phyloP scores from a whole-genome alignment of 2,888 invertebrate species.

The Cordylochernes scorpioides region DNA sequence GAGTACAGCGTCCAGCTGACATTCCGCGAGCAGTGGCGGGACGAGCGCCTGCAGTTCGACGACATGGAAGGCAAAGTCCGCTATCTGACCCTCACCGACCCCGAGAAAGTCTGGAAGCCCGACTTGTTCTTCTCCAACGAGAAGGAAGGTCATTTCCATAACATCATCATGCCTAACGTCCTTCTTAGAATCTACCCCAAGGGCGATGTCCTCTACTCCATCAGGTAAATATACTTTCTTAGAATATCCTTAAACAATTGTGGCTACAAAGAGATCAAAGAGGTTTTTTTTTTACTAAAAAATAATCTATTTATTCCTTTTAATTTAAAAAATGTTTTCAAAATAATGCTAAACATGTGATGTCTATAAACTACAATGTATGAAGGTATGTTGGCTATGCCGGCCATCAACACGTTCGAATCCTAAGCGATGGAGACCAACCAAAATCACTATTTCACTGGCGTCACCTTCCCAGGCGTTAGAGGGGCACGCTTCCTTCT shows the following conservation, averaged over 20 bases:
- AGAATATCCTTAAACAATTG: neutral
- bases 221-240: conserved; percentile 28
- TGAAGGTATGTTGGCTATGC: too few relatives aligned
- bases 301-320: too few relatives aligned
- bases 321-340: too few relatives aligned
- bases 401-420: too few relatives aligned
- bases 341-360: too few relatives aligned
- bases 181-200: conserved; percentile 85
- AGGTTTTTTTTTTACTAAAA: too few relatives aligned
- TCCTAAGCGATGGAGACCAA: too few relatives aligned
- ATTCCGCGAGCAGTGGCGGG: conserved; percentile 88
- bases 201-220: conserved; percentile 82
- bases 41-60: conserved; percentile 37
- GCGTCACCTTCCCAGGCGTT: too few relatives aligned
- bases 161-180: conserved; percentile 91
- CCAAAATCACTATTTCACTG: too few relatives aligned
- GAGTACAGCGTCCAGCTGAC: conserved; percentile 94
- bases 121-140: conserved; percentile 93
- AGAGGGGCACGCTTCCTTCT: too few relatives aligned
- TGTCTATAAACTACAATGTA: too few relatives aligned
- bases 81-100: conserved; percentile 73
- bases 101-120: conserved; percentile 90
- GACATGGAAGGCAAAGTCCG: conserved; percentile 16
- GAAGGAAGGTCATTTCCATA: conserved; percentile 76
- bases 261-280: too few relatives aligned